Percentiles rank a stretch among this genome's conserved stretches.
These are phyloP conservation scores for Dynastes maya DNA, from an alignment of 2,888 invertebrate species.

Conservation along the genomic window DNA sequence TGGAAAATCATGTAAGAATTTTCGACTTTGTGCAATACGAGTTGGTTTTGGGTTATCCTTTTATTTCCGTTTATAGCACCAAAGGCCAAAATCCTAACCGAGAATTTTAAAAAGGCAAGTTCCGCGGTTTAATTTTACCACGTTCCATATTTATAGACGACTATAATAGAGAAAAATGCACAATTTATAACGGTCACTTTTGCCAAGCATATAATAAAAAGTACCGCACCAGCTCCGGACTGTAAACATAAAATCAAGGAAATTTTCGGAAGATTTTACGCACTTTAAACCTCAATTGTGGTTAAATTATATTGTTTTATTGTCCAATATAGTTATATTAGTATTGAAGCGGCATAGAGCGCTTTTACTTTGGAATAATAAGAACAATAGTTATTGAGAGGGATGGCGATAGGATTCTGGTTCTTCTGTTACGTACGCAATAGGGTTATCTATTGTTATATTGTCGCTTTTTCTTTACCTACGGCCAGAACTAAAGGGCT, in stretches of 20 bases:
- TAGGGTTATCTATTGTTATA: neutral
- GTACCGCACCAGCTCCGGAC: slow-evolving; percentile 9
- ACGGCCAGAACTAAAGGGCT: slow-evolving; percentile 56
- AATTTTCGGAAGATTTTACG: slow-evolving; percentile 51
- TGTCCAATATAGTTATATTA: slow-evolving; percentile 56
- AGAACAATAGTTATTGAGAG: slow-evolving; percentile 41
- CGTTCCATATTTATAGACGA: slow-evolving; percentile 25
- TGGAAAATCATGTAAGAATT: too few relatives aligned
- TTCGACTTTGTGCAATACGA: too few relatives aligned
- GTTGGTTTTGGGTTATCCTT: neutral
- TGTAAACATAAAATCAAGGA: slow-evolving; percentile 3
- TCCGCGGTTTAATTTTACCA: slow-evolving; percentile 40
- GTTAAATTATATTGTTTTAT: slow-evolving; percentile 60
- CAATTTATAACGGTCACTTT: slow-evolving; percentile 43
- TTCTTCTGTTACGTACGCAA: neutral
- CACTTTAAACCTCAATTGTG: slow-evolving; percentile 54
- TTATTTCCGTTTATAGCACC: neutral
- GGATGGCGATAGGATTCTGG: neutral
- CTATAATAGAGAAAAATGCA: slow-evolving; percentile 36
- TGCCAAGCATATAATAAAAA: slow-evolving; percentile 35
- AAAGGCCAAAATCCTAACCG: neutral
- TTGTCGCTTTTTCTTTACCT: slow-evolving; percentile 32
- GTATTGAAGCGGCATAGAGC: slow-evolving; percentile 46
- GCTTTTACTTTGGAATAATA: slow-evolving; percentile 42
- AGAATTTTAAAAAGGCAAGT: neutral